These are phyloP conservation scores for Meandrina meandrites DNA, from an alignment of 92 coral and sea anemone genomes.

Conservation along the genomic window DNA sequence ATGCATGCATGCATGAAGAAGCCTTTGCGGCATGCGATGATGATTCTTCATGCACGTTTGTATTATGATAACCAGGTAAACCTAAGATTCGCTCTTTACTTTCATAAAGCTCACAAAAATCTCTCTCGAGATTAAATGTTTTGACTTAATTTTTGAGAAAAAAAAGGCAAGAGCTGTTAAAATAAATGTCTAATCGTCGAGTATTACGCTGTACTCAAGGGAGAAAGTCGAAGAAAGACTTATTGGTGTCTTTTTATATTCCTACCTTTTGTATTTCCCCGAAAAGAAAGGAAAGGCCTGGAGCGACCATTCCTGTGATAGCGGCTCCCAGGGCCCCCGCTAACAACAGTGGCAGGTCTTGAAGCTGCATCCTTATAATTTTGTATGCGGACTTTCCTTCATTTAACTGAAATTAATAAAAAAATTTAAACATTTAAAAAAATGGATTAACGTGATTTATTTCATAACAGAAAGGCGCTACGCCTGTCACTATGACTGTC, in stretches of 20 bases:
- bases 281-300: conserved; percentile 87
- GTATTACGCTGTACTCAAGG: too few species aligned
- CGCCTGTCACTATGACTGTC: too few species aligned
- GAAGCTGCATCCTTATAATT: conserved; percentile 67
- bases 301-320: conserved; percentile 93
- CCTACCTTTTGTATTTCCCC: conserved; percentile 90
- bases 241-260: too few species aligned
- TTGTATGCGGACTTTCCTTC: conserved; percentile 73
- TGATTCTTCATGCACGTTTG: not conserved
- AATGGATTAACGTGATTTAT: too few species aligned
- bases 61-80: not conserved
- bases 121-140: too few species aligned
- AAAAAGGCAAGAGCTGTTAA: too few species aligned
- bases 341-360: conserved; percentile 83
- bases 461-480: too few species aligned
- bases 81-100: too few species aligned
- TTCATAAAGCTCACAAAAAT: too few species aligned
- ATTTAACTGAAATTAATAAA: conserved; percentile 47
- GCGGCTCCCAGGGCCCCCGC: conserved; percentile 88
- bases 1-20: not conserved
- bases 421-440: not conserved
- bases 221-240: too few species aligned
- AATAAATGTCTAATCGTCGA: too few species aligned
- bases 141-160: too few species aligned
- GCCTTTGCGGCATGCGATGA: not conserved